These are phyloP conservation scores for Myanophis thanlyinensis DNA, from an alignment of 2,113 vertebrate genomes.

Conservation along the genomic window DNA sequence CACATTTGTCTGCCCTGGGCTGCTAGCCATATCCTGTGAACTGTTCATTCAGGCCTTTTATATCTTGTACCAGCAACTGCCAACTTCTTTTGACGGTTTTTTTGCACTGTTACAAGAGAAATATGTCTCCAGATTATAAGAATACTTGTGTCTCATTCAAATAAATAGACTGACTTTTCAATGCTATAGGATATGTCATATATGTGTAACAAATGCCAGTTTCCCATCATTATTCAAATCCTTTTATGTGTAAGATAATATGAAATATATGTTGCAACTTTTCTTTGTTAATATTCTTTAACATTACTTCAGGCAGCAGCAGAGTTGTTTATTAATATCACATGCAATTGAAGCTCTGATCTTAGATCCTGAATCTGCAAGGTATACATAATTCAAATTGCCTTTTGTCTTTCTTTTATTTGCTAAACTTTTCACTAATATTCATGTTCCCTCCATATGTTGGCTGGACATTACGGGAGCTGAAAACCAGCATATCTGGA, in stretches of 20 bases:
- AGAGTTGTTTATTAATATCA: constrained; percentile 93
- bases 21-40: background rate
- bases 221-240: background rate
- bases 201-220: background rate
- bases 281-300: constrained; percentile 49
- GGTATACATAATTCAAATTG: constrained; percentile 69
- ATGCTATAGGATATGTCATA: background rate
- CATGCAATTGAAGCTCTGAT: constrained; percentile 93
- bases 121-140: background rate
- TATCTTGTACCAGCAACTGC: background rate
- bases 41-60: background rate
- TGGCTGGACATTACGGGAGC: background rate
- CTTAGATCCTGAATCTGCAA: constrained; percentile 90
- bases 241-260: background rate
- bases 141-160: background rate
- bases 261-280: constrained; percentile 14
- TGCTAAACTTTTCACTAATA: constrained; percentile 10
- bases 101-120: background rate
- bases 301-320: constrained; percentile 83
- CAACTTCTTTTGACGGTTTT: background rate
- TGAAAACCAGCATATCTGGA: background rate
- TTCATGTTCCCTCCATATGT: background rate
- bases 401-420: constrained; percentile 16
- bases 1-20: background rate
- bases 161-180: background rate